Evolutionary conservation across 1,140 invertebrate genomes (phyloP).

Genomic region (Trialeurodes vaporariorum): DNA sequence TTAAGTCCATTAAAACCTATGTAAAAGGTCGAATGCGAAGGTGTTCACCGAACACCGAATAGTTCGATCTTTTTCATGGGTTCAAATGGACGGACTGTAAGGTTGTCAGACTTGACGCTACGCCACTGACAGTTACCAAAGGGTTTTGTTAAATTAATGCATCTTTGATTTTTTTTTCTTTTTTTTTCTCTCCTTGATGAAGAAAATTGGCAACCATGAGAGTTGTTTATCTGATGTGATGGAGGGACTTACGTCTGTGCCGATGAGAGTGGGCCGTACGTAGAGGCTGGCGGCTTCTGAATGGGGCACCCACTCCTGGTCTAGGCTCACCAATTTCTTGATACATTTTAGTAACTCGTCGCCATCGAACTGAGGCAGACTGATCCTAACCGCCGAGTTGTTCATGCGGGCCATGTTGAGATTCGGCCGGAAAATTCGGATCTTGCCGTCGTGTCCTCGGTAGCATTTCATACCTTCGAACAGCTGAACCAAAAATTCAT

Average conservation of each 20-base stretch:
- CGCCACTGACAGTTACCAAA: no score
- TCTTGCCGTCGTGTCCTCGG: constrained; percentile 81
- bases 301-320: constrained; percentile 96
- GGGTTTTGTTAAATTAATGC: no score
- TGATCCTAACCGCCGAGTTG: constrained; percentile 64
- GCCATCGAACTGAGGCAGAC: constrained; percentile 81
- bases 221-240: no score
- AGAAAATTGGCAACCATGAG: no score
- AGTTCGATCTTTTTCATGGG: no score
- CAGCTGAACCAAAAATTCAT: constrained; percentile 45
- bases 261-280: constrained; percentile 91
- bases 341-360: constrained; percentile 81
- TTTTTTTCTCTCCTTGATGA: no score
- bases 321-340: constrained; percentile 74
- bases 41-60: no score
- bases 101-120: no score
- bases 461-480: constrained; percentile 99
- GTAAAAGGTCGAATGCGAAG: no score
- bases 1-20: no score
- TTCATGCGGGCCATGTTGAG: constrained; percentile 93
- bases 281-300: constrained; percentile 81
- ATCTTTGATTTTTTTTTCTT: no score
- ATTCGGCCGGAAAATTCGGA: constrained; percentile 88
- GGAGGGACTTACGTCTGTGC: constrained; percentile 86
- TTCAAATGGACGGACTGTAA: no score